Conservation (phyloP, 1,140 invertebrate genomes). For the Procambarus clarkii region DNA sequence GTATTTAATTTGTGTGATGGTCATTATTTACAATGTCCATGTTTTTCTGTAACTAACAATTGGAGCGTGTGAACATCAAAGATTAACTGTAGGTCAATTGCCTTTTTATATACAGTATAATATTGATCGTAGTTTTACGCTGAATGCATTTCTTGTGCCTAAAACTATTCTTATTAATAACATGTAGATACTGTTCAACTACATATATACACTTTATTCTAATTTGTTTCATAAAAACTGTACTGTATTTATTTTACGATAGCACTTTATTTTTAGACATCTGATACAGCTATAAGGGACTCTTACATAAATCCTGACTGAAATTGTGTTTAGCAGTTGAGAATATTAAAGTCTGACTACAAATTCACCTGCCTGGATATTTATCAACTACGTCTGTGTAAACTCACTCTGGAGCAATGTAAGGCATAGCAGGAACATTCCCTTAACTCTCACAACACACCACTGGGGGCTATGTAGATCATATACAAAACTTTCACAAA, state of each 20-base stretch:
- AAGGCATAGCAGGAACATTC: conserved; percentile 65
- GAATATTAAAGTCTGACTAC: background rate
- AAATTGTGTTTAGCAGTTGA: conserved; percentile 13
- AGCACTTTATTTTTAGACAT: background rate
- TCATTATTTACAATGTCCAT: background rate
- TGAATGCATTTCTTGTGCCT: background rate
- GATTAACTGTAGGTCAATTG: background rate
- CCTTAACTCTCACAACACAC: conserved; percentile 47
- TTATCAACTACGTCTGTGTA: conserved; percentile 14
- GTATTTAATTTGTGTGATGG: background rate
- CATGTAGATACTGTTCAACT: too few species aligned
- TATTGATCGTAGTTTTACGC: background rate
- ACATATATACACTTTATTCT: background rate
- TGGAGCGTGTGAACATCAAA: background rate
- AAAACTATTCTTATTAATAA: background rate
- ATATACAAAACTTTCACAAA: conserved; percentile 64
- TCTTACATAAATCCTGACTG: background rate
- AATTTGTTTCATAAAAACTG: background rate
- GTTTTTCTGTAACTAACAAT: background rate
- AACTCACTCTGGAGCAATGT: conserved; percentile 42
- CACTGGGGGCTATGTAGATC: conserved; percentile 47
- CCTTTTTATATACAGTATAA: background rate
- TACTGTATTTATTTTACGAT: background rate
- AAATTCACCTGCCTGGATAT: conserved; percentile 21
- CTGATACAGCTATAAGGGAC: background rate